Evolutionary conservation across 2,113 vertebrate species (phyloP).

Genomic region (Melanerpes aurifrons): DNA sequence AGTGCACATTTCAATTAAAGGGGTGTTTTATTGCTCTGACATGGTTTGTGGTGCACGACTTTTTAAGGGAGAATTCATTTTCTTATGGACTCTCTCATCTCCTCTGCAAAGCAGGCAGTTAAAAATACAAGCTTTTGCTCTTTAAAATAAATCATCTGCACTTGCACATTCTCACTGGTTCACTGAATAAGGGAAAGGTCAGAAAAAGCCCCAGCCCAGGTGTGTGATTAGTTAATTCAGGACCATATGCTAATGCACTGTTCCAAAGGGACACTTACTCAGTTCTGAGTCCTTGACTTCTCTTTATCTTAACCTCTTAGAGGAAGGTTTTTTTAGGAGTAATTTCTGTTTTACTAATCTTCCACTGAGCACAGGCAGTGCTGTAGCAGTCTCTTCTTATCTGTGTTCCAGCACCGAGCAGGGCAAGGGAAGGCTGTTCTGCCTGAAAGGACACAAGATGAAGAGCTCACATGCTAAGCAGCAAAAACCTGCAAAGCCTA

Average conservation of each 20-base stretch:
- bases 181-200: neutral
- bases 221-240: neutral
- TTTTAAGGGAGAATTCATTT: neutral
- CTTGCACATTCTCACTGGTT: neutral
- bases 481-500: neutral
- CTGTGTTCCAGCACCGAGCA: accelerated
- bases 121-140: neutral
- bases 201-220: neutral
- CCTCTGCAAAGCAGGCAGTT: neutral
- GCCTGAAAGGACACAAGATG: accelerated
- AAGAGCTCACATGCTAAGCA: neutral
- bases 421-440: neutral
- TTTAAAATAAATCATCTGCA: neutral
- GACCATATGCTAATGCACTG: neutral
- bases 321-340: neutral
- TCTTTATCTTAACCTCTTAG: neutral
- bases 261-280: neutral
- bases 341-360: neutral
- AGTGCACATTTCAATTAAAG: neutral
- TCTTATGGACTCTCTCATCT: neutral
- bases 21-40: neutral
- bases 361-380: accelerated
- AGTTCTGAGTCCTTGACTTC: neutral
- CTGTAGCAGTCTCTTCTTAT: neutral
- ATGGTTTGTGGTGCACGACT: neutral